Evolutionary conservation across 2,113 vertebrate genomes (phyloP), one percentile per base, ranked within the genome.

Genomic region (Tragelaphus imberbis): DNA sequence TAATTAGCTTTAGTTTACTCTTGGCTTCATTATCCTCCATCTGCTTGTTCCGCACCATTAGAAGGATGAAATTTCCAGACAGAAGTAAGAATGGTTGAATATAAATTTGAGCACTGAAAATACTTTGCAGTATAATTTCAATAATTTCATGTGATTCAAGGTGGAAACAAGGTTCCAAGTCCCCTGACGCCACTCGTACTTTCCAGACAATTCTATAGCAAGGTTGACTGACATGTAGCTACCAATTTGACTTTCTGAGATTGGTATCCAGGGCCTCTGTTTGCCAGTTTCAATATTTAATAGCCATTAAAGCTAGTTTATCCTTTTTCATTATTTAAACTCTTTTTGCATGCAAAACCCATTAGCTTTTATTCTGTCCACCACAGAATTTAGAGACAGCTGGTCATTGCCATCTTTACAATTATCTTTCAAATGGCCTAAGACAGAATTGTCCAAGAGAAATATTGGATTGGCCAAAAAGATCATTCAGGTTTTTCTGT

Each of bases 261-360:
- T n/a, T 36, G 30, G 3, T 80, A 44, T 15, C 49, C 51, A 82
- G 49, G 47, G 14, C 81, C 59, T 85, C 44, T 96, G 65, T 84
- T 88, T 91, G 92, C 88, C 77, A 94, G 49, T 92, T 96, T 89
- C 92, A 96, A 96, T 94, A 96, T 85, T 95, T 95, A 95, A 88
- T 82, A 53, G 33, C 44, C 65, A 63, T 95, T 96, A 94, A 97
- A 84, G 17, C 51, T 19, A 88, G 71, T 95, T 91, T 95, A 87
- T 92, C 40, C 21, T 95, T 92, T 94, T 90, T 80, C 33, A 28
- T 77, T 77, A 59, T 92, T 59, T 81, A 92, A 90, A 80, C 44
- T 96, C 12, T 86, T 27, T 98, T 94, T 91, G 75, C 94, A 82
- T 86, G 59, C 47, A 94, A 95, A 95, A 55, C 17, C 11, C 92